Conservation (phyloP, 1,140 invertebrate genomes). For the Tetramorium simillimum region DNA sequence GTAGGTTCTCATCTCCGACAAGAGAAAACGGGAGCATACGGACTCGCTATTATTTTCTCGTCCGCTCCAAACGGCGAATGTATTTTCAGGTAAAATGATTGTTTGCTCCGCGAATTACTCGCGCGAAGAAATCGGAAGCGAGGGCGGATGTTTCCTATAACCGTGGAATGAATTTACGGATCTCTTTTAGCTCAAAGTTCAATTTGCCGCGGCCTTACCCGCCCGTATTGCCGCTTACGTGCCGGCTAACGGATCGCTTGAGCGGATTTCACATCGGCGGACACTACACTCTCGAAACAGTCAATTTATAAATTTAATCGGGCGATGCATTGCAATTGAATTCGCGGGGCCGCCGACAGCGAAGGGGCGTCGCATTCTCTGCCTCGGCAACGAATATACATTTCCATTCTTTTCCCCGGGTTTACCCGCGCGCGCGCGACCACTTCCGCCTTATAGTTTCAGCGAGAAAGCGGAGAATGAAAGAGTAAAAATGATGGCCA, state of each 20-base stretch:
- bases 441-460: slow-evolving; percentile 54
- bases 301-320: slow-evolving; percentile 63
- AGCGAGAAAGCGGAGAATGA: slow-evolving; percentile 31
- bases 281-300: slow-evolving; percentile 30
- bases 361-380: slow-evolving; percentile 42
- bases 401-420: slow-evolving; percentile 39
- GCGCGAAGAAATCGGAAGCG: slow-evolving; percentile 36
- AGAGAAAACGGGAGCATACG: neutral
- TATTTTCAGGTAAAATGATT: slow-evolving; percentile 45
- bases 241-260: neutral
- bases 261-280: slow-evolving; percentile 33
- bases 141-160: slow-evolving; percentile 28
- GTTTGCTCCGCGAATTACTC: slow-evolving; percentile 47
- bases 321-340: slow-evolving; percentile 54
- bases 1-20: neutral
- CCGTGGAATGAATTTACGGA: slow-evolving; percentile 35
- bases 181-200: slow-evolving; percentile 39
- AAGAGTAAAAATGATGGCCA: slow-evolving; percentile 33
- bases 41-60: slow-evolving; percentile 42
- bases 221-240: neutral
- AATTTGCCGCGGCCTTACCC: slow-evolving; percentile 21
- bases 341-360: slow-evolving; percentile 30
- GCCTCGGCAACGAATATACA: slow-evolving; percentile 47
- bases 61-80: slow-evolving; percentile 5
- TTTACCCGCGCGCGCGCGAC: slow-evolving; percentile 16